Percentiles rank a stretch among this genome's conserved stretches.
phyloP scores from a whole-genome alignment of 2,888 invertebrate genomes.

The Trichopria drosophilae region DNA sequence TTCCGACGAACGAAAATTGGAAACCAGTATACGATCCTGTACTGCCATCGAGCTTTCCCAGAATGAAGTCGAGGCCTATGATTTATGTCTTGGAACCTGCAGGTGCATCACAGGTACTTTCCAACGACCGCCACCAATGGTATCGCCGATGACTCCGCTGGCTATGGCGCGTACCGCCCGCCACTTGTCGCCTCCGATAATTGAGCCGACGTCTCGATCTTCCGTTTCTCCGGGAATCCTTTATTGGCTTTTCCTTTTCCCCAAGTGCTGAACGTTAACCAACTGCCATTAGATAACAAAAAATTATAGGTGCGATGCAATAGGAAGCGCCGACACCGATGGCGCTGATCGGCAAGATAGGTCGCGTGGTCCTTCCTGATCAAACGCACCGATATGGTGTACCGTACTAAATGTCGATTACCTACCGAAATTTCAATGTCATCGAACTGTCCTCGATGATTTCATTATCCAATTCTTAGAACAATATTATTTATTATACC shows the following conservation, averaged over 20 bases:
- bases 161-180: constrained; percentile 27
- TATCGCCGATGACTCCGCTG: constrained; percentile 23
- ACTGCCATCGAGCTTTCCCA: no score
- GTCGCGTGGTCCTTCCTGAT: constrained; percentile 38
- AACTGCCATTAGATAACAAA: constrained; percentile 17
- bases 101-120: constrained; percentile 34
- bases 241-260: no score
- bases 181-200: constrained; percentile 47
- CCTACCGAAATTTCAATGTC: no score
- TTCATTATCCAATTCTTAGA: no score
- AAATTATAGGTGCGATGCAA: constrained; percentile 32
- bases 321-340: constrained; percentile 38
- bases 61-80: constrained; percentile 36
- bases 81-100: constrained; percentile 39
- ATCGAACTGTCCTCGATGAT: no score
- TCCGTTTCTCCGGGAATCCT: constrained; percentile 27
- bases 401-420: no score
- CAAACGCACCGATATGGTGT: constrained; percentile 42
- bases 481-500: no score
- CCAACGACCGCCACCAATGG: no score
- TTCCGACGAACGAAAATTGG: no score
- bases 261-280: no score
- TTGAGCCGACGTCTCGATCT: constrained; percentile 47
- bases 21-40: no score
- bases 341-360: constrained; percentile 39